Evolutionary conservation across 1,140 invertebrate genomes (phyloP), one percentile per base, ranked within the genome.

Genomic region (Drosophila arawakana): DNA sequence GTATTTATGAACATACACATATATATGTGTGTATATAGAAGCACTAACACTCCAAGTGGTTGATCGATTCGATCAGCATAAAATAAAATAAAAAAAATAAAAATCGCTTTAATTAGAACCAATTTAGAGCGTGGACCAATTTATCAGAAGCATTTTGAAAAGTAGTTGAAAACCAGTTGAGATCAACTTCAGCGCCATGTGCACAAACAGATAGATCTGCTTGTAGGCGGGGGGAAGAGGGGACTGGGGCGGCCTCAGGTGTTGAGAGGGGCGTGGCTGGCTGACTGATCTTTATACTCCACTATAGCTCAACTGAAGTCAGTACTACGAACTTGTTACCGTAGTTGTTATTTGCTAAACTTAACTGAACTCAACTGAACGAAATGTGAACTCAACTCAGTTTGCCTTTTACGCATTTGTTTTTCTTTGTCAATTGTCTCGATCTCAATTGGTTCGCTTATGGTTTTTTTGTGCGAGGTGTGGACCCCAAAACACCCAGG

Each of bases 121-220:
- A 88, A 88, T 88, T 88, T 88, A 88, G 77, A 88, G 77, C 83
- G 84, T 74, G 83, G 80, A 88, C 83, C 83, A 89, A 88, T 88
- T 88, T 88, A 88, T 88, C 83, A 88, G 83, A 88, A 88, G 84
- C 84, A 80, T 89, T 89, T 88, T 83, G 73, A 88, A 88, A 88
- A 88, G 83, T 88, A 88, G 83, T 88, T 89, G 84, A 88, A 89
- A 88, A 88, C 83, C 83, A 88, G 83, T 88, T 79, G 77, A 83
- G 83, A 88, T 75, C 80, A 88, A 88, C 83, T 88, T 89, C 73
- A 89, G 80, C 76, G 57, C 83, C 83, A 85, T 81, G 76, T 63
- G 80, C 65, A 70, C 61, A 78, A 41, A 49, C 61, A 63, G 13
- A 44, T 37, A 37, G 58, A 10, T n/a, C 5, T 30, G 35, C 34